Base-by-base conservation (phyloP, 1,140 invertebrate species). In the Cyclargus thomasi region DNA sequence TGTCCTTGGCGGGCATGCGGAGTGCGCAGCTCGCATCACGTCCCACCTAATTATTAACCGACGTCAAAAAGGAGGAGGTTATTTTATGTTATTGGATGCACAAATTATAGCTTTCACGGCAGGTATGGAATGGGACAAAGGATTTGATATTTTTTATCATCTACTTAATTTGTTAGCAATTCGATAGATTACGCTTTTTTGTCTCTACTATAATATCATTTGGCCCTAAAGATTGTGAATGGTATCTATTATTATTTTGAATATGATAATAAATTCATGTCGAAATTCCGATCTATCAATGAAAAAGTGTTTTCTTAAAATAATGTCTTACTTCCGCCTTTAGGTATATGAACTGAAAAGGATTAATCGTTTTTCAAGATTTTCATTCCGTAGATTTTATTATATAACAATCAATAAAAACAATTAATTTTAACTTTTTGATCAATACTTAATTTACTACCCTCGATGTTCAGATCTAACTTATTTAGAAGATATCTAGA, bases 81-180 rank as follows among this genome's bases (percentile, higher is more conserved):
- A 29, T 29, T 29, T 74, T 75, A 76, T 77, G 75, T 77, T 77
- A 78, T 78, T 85, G 78, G 83, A 85, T 83, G 78, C 75, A 81
- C 83, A 86, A 90, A 87, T 90, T 88, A 88, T 84, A 86, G 85
- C 75, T 84, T 84, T 70, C 72, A 76, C 70, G 71, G 68, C 74
- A 67, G 74, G 63, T 59, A 62, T 22, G 59, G 57, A 57, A 23
- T 64, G 39, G 36, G 55, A 57, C 65, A 65, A 70, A 73, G 21
- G 35, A 53, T 21, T 18, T 29, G 29, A 29, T 29, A 47, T 16
- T 14, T 47, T 47, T 47, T 47, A 47, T 47, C 29, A 29, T 47
- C 39, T 16, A 47, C 39, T 47, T 16, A 47, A 47, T 47, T 47
- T 47, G 39, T 47, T 14, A 11, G 11, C 39, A 47, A 47, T 47